phyloP scores from a whole-genome alignment of 2,113 vertebrate genomes.

The Carassius gibelio region DNA sequence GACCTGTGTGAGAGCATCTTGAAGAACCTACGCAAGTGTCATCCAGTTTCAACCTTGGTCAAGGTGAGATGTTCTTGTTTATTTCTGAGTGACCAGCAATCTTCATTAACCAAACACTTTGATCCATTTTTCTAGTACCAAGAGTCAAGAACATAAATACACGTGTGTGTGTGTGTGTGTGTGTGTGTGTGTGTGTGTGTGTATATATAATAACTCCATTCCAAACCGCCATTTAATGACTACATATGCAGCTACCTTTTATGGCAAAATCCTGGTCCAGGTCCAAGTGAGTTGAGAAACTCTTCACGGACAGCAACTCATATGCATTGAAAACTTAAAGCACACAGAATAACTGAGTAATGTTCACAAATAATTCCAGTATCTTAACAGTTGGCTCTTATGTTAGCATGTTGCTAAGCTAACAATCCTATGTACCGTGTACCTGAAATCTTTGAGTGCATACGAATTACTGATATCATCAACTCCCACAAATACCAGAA shows the following conservation, averaged over 20 bases:
- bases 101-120: neutral
- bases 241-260: neutral
- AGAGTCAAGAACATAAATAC: neutral
- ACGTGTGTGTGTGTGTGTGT: neutral
- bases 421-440: neutral
- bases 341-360: neutral
- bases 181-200: neutral
- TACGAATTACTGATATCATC: neutral
- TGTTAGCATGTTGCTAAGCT: neutral
- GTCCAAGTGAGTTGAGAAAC: neutral
- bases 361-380: neutral
- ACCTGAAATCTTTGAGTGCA: too few relatives aligned
- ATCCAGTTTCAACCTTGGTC: constrained; percentile 93
- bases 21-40: constrained; percentile 92
- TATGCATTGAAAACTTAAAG: neutral
- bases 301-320: neutral
- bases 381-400: neutral
- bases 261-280: neutral
- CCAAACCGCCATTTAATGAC: neutral
- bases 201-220: neutral
- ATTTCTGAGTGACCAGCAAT: neutral
- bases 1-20: constrained; percentile 91
- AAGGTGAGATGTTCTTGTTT: constrained; percentile 77
- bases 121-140: neutral
- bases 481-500: neutral